A percentile compares a stretch with the other conserved stretches of the same genome.
Evolutionary conservation across 1,140 invertebrate species (phyloP).

Genomic region (Papilio aristodemus): DNA sequence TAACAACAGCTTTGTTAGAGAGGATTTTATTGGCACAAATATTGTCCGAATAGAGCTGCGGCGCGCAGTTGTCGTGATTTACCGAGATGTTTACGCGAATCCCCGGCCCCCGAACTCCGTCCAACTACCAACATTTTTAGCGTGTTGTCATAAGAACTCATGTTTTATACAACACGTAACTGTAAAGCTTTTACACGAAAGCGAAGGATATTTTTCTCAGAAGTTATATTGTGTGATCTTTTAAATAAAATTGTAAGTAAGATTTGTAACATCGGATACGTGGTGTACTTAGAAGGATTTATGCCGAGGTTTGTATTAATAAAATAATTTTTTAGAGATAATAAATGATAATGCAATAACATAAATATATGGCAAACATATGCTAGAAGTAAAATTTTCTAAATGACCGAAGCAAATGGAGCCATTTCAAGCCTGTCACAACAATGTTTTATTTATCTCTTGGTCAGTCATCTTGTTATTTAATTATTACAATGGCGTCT

Average conservation of each 20-base stretch:
- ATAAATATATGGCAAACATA: no score
- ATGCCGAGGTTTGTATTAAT: neutral
- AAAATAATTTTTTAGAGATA: neutral
- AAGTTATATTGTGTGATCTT: conserved; percentile 24
- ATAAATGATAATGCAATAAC: neutral
- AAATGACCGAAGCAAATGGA: no score
- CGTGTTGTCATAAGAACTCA: conserved; percentile 43
- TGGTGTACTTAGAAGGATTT: neutral
- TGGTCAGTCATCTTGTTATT: conserved; percentile 1
- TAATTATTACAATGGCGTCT: conserved; percentile 2
- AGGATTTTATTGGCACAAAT: conserved; percentile 76
- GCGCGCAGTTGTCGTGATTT: conserved; percentile 68
- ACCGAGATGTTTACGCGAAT: conserved; percentile 71
- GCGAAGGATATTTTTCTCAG: conserved; percentile 24
- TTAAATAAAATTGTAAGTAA: conserved; percentile 20
- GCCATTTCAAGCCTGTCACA: neutral
- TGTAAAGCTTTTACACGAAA: conserved; percentile 26
- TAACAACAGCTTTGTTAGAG: conserved; percentile 74
- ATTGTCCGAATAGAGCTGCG: conserved; percentile 68
- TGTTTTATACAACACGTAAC: conserved; percentile 37
- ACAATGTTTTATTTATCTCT: neutral
- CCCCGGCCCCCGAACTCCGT: conserved; percentile 57
- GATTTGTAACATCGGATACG: neutral
- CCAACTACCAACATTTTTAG: conserved; percentile 62
- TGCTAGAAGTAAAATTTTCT: no score